Evolutionary conservation across 30 jellyfish, hydroid and myxozoan genomes (phyloP), one percentile per base, ranked within the genome.

Genomic region (Turritopsis dohrnii): DNA sequence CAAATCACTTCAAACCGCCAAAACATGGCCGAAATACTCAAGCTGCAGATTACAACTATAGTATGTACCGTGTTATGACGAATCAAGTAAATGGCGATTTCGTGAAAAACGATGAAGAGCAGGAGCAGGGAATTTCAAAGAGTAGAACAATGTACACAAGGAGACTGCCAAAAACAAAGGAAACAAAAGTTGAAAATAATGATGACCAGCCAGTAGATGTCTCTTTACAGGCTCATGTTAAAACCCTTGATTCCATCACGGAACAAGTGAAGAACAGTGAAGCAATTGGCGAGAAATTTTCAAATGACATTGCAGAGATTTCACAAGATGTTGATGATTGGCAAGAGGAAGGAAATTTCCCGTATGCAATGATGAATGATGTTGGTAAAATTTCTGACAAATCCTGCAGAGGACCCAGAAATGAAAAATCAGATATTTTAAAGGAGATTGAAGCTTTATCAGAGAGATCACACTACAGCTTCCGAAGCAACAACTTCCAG

Each of bases 371-470:
- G 13, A 13, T 3, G 60, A 41, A 3, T 41, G n/a, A n/a, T n/a
- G 60, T 41, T 3, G 60, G 60, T 41, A 41, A 41, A 41, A 13
- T 3, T 3, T 41, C 60, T 5, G 60, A 41, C 60, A 5, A 41
- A 41, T 5, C 9, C 13, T 5, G 60, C 5, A 41, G 13, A 41
- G 60, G 13, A 41, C 5, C 13, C 60, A 41, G 5, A 13, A 41
- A 41, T 41, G 60, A 41, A 41, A 41, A 41, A 41, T 74, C 65
- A 71, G 83, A 74, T 71, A 74, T 74, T 0, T 22, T 52, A 72
- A 74, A 24, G 24, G 65, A 74, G 41, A 74, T 74, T 26, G 83
- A 24, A 74, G 65, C 65, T 23, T 26, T 24, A n/a, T 74, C 83
- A 74, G 83, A 74, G 54, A 74, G 65, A 24, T 28, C 77, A n/a